Evolutionary conservation across 2,888 invertebrate genomes (phyloP).

Genomic region (Pyrochroa serraticornis): DNA sequence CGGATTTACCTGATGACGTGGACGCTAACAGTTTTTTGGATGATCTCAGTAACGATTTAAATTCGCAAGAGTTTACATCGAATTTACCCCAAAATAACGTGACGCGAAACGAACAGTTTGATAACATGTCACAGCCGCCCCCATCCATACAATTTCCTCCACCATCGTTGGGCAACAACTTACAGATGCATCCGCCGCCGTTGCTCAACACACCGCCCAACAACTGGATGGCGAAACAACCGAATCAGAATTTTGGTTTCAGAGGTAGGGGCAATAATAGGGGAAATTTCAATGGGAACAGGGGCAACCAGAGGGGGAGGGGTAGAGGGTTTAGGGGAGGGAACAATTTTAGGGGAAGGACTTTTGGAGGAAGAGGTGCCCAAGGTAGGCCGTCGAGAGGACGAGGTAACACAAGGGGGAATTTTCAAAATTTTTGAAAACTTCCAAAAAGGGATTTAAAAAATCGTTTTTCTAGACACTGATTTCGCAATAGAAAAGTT

Average conservation of each 20-base stretch:
- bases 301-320: constrained; percentile 10
- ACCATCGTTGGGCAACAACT: constrained; percentile 7
- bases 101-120: constrained; percentile 26
- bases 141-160: constrained; percentile 2
- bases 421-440: constrained; percentile 51
- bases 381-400: constrained; percentile 36
- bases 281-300: neutral
- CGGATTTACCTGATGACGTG: constrained; percentile 53
- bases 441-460: constrained; percentile 31
- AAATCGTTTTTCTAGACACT: constrained; percentile 5
- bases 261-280: constrained; percentile 24
- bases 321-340: constrained; percentile 20
- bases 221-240: constrained; percentile 16
- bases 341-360: constrained; percentile 23
- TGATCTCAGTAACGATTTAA: constrained; percentile 50
- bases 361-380: constrained; percentile 24
- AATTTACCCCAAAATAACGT: constrained; percentile 29
- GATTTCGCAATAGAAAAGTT: neutral
- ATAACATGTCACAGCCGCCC: constrained; percentile 7
- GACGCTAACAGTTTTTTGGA: constrained; percentile 54
- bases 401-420: constrained; percentile 45
- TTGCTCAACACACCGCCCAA: constrained; percentile 17
- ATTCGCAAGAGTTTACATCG: constrained; percentile 39
- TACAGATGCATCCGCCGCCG: constrained; percentile 28
- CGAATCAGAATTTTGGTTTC: constrained; percentile 15